A percentile compares a stretch with the other conserved stretches of the same genome.
Conservation (phyloP, 2,113 vertebrate genomes). For the Corythoichthys intestinalis region DNA sequence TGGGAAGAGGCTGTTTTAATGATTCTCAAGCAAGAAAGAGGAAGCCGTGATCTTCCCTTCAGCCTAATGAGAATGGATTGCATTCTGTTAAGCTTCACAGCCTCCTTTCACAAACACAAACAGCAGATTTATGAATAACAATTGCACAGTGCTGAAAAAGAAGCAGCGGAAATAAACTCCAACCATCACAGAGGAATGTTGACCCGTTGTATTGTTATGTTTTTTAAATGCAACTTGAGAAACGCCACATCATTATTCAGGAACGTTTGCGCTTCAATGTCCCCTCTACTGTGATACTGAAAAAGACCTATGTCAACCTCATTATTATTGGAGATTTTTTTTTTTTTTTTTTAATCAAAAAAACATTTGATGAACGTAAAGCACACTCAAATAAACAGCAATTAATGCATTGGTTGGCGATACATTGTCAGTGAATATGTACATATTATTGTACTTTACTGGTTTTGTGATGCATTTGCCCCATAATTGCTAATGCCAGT, state of each 20-base stretch:
- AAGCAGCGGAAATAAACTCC: constrained; percentile 44
- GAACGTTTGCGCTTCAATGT: constrained; percentile 34
- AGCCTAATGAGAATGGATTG: constrained; percentile 54
- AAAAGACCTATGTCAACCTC: constrained; percentile 14
- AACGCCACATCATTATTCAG: constrained; percentile 44
- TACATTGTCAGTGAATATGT: neutral
- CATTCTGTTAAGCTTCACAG: constrained; percentile 33
- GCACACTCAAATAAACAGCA: constrained; percentile 11
- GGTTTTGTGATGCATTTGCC: neutral
- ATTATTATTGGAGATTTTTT: constrained; percentile 5
- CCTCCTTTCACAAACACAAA: constrained; percentile 37
- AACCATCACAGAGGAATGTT: constrained; percentile 31
- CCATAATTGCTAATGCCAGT: neutral
- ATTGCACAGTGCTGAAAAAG: constrained; percentile 26
- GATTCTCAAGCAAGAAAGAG: constrained; percentile 28
- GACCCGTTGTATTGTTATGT: constrained; percentile 37
- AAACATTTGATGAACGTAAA: constrained; percentile 1
- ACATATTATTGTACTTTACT: neutral
- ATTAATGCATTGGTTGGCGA: neutral
- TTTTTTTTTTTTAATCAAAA: constrained; percentile 15
- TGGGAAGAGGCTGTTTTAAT: constrained; percentile 15
- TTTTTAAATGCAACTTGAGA: constrained; percentile 32
- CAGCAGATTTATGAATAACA: constrained; percentile 39
- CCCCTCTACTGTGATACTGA: constrained; percentile 20
- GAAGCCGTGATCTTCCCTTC: constrained; percentile 30